Conservation (phyloP, 2,888 invertebrate species). For the Pammene aurita region DNA sequence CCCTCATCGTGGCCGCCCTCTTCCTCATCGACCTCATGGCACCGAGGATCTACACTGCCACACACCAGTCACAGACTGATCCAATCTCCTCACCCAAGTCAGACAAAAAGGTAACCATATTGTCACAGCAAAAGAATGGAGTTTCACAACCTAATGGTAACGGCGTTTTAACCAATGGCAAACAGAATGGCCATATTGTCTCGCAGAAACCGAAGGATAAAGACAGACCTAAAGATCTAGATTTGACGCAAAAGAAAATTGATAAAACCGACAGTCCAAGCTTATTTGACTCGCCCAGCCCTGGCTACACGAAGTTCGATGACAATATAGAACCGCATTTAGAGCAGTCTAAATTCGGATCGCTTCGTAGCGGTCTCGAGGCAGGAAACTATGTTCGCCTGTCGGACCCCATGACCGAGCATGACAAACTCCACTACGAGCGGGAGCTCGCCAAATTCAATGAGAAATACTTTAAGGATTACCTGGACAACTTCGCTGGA, state of each 20-base stretch:
- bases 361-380: conserved; percentile 70
- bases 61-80: conserved; percentile 74
- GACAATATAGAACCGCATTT: conserved; percentile 63
- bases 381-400: conserved; percentile 72
- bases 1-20: conserved; percentile 86
- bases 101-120: conserved; percentile 68
- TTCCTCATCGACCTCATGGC: conserved; percentile 87
- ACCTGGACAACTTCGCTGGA: conserved; percentile 68
- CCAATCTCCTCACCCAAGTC: conserved; percentile 59
- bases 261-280: conserved; percentile 60
- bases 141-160: conserved; percentile 45
- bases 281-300: conserved; percentile 61
- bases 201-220: conserved; percentile 72
- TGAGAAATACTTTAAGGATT: conserved; percentile 73
- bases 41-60: conserved; percentile 75
- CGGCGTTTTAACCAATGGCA: conserved; percentile 53
- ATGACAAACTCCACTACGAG: conserved; percentile 72
- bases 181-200: conserved; percentile 56
- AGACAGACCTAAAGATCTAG: conserved; percentile 71
- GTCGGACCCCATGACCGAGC: conserved; percentile 69
- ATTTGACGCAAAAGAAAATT: conserved; percentile 59
- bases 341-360: conserved; percentile 76
- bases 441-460: conserved; percentile 76
- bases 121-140: conserved; percentile 50
- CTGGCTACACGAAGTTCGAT: conserved; percentile 61